phyloP scores from a whole-genome alignment of 2,888 invertebrate genomes.

The Dasysyrphus albostriatus region DNA sequence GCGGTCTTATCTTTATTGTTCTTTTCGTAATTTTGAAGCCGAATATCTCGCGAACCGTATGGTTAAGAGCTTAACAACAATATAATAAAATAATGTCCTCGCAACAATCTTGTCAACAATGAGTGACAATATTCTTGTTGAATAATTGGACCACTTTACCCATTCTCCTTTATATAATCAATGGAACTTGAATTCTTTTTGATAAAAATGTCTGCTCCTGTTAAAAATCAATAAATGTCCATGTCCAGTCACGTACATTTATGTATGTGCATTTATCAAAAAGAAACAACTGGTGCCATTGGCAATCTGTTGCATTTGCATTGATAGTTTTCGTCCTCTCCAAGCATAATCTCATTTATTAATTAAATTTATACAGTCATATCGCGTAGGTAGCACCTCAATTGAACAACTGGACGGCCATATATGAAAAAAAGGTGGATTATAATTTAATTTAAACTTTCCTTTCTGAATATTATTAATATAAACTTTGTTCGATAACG shows the following conservation, averaged over 20 bases:
- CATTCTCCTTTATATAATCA: no score
- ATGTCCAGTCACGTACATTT: neutral
- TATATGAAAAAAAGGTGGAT: constrained; percentile 14
- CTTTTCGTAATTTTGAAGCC: no score
- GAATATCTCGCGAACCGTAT: no score
- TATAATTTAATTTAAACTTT: constrained; percentile 31
- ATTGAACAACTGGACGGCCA: constrained; percentile 1
- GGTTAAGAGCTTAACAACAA: no score
- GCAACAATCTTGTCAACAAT: no score
- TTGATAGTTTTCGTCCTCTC: neutral
- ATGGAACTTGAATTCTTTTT: no score
- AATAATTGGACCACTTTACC: no score
- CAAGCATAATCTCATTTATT: constrained; percentile 6
- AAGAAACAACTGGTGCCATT: neutral
- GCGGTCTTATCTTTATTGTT: no score
- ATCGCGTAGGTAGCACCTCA: neutral
- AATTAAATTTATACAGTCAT: constrained; percentile 5
- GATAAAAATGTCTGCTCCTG: no score
- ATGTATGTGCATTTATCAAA: neutral
- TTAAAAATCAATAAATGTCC: no score
- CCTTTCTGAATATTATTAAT: constrained; percentile 6
- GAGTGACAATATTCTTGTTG: no score
- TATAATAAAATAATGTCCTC: no score
- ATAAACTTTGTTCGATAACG: neutral
- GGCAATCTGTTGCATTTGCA: neutral